Conservation (phyloP, 2,888 invertebrate species). For the Mimumesa dahlbomi region DNA sequence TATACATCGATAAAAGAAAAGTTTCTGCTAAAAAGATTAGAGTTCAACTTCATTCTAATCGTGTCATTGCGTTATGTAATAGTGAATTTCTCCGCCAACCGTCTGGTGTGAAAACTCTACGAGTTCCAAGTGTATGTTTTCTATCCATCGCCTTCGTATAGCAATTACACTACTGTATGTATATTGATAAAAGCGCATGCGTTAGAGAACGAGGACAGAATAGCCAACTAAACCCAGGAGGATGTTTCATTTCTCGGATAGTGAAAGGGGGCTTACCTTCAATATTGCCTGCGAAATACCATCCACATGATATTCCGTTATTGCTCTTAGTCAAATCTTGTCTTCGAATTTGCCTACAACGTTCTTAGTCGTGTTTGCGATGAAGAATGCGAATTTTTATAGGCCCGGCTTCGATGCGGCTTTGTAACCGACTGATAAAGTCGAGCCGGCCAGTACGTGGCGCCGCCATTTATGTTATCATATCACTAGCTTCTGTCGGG, state of each 20-base stretch:
- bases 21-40: too few relatives aligned
- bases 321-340: too few relatives aligned
- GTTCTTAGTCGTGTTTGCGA: neutral
- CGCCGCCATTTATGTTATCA: conserved; percentile 20
- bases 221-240: neutral
- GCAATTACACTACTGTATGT: too few relatives aligned
- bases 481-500: neutral
- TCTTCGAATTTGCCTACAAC: too few relatives aligned
- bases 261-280: conserved; percentile 18
- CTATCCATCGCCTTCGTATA: too few relatives aligned
- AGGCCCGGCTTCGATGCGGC: neutral
- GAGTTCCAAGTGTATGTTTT: neutral
- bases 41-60: neutral
- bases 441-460: conserved; percentile 29
- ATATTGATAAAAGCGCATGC: neutral
- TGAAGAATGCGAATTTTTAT: neutral
- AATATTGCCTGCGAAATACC: neutral
- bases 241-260: too few relatives aligned
- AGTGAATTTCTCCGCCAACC: neutral
- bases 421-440: conserved; percentile 25
- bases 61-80: conserved; percentile 17
- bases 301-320: neutral
- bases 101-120: neutral
- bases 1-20: too few relatives aligned
- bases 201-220: neutral